Base-by-base conservation (phyloP, 2,797 vertebrate species). In the Pangasius macronema region DNA sequence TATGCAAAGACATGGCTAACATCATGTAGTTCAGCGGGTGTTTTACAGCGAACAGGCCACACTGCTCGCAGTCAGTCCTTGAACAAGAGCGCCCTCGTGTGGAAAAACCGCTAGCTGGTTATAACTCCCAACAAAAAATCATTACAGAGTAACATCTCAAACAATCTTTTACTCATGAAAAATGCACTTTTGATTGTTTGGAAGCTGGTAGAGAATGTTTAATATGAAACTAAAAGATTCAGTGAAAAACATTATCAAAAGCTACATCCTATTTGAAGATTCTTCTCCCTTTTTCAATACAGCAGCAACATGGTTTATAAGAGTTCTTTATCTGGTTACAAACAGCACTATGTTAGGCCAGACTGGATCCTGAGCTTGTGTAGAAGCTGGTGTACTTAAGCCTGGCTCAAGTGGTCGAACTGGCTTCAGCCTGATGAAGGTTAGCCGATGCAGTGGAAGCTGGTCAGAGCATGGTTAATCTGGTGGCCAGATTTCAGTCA, bases 41-140 rank as follows among this genome's bases (percentile, higher is more conserved):
- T 70, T 72, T 33, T 5, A 22, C 18, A 14, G 22, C 30, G 4
- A 22, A 51, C n/a, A n/a, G 24, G 11, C 30, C 16, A 55, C 46
- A 2, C 9, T 1, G 4, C n/a, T 51, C 5, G 63, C 22, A 24
- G 63, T 75, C 30, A 83, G 14, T 3, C 0, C 18, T 33, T 85
- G 49, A 18, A 55, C 59, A 27, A 5, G 55, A 3, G 63, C 18
- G 82, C 85, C 88, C 85, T 82, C 90, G 84, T 53, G 72, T 73
- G 88, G 77, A 73, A 22, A 2, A 46, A 79, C 20, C 7, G 18
- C n/a, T n/a, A 51, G 24, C 24, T 16, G 2, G n/a, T 53, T 77
- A 49, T 33, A 51, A 30, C 27, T 3, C 0, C 27, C 27, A 59
- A 39, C 39, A 81, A 24, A 59, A 81, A 39, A 39, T 22, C 1